Base-by-base conservation (phyloP, 2,113 vertebrate species). In the Lepisosteus osseus region DNA sequence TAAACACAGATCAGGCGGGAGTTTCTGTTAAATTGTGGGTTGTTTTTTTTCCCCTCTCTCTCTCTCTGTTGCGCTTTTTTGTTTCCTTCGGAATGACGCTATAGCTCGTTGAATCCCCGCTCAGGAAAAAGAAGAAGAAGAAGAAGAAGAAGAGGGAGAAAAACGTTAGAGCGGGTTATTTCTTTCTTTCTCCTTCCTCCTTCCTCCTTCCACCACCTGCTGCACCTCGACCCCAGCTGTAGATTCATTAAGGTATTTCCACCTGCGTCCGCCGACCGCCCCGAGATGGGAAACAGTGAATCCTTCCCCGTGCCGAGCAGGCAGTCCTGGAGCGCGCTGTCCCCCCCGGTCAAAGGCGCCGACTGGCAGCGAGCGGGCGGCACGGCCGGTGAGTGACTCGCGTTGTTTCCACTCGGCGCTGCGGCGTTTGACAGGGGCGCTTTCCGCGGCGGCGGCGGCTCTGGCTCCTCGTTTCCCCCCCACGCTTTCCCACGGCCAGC, bases 1-100 rank as follows among this genome's bases (percentile, higher is more conserved):
- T 84, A 87, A 79, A 81, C 76, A 42, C 85, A 87, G 76, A 86
- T 89, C 84, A 75, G 86, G 89, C 89, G 89, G 87, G 88, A 80
- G 77, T 79, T 75, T 43, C 54, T 44, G 54, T 57, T 64, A 0
- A 14, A 54, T 3, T 9, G 17, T 42, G n/a, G 42, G 29, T 7
- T 12, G 14, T 42, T 63, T 12, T 41, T 41, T 61, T 14, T 14
- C 6, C 61, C 15, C 15, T 17, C 29, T 29, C 29, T 29, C 29
- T 29, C 29, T 29, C 29, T 29, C 29, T 29, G 29, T 29, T 29
- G 29, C 29, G 29, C 29, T 29, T 29, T 29, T 29, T 29, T 29
- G 29, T 29, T 29, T 29, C 29, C 29, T 29, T 29, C 29, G 29
- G 29, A 29, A 29, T 29, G 29, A 29, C 29, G 29, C 29, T 29